Evolutionary conservation across 2,797 vertebrate genomes (phyloP), one percentile per base, ranked within the genome.

Genomic region (Bryconaethiops microstoma): DNA sequence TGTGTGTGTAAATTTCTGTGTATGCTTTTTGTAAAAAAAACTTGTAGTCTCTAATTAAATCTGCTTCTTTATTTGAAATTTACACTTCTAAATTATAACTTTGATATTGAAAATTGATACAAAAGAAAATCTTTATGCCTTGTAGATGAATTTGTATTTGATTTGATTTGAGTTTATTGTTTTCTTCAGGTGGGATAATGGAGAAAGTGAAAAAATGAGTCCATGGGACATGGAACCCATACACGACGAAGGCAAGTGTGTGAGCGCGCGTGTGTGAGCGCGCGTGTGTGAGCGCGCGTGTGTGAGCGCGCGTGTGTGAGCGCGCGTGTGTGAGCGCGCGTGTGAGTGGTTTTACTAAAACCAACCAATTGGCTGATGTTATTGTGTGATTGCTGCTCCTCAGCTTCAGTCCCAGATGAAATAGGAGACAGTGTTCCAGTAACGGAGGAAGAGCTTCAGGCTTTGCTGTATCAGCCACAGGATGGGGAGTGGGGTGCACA

Each of bases 161-260:
- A 1, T 45, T 45, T 7, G 42, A 45, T 45, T 45, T 45, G 29
- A 29, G 29, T 45, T 45, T 45, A 1, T 45, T 45, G 1, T 55
- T 48, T 1, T 72, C 4, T 84, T 80, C 88, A 99, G 97, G 91
- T 99, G 97, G 98, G 98, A 99, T 92, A 99, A 99, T 85, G 95
- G 96, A 39, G 98, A 99, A 86, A 92, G 92, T 85, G 98, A 99
- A 89, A 98, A 95, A 86, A 96, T 99, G 97, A 99, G 98, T 89
- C 97, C 97, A 0, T 99, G 98, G 96, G 97, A 99, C 91, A 98
- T 99, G 96, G 97, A 99, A 67, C 96, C 95, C 1, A 97, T 99
- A 92, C 96, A 96, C 79, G 96, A 98, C 87, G 96, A 96, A 96
- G 97, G 97, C 96, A 89, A 92, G 94, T 92, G 6, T 25, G 29